These are phyloP conservation scores for Nemapogon koenigi DNA, from an alignment of 2,888 invertebrate genomes.

Conservation along the genomic window DNA sequence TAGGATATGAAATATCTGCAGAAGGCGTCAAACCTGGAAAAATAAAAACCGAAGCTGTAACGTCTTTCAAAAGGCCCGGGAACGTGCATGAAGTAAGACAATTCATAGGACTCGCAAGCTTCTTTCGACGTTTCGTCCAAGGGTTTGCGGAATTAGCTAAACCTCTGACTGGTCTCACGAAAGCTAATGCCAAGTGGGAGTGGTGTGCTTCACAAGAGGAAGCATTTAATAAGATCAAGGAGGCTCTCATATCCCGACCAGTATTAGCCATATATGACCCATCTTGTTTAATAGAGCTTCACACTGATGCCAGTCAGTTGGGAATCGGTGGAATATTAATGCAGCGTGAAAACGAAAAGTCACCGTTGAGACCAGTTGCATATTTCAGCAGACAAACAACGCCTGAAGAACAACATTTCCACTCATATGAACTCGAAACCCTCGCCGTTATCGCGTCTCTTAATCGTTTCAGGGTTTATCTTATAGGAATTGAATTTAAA, in stretches of 20 bases:
- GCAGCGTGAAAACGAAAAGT: slow-evolving; percentile 19
- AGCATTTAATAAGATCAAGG: slow-evolving; percentile 11
- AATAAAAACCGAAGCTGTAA: too few species aligned
- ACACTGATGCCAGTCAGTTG: slow-evolving; percentile 23
- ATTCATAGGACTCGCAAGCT: too few species aligned
- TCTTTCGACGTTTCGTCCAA: too few species aligned
- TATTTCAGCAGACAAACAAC: slow-evolving; percentile 24
- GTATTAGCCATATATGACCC: slow-evolving; percentile 25
- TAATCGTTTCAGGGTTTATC: slow-evolving; percentile 11
- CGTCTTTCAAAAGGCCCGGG: slow-evolving; percentile 12
- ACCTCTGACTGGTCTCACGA: slow-evolving; percentile 15
- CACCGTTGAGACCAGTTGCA: slow-evolving; percentile 17
- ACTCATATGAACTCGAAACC: slow-evolving; percentile 13
- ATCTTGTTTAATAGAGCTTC: slow-evolving; percentile 21
- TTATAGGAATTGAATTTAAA: too few species aligned
- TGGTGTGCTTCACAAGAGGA: slow-evolving; percentile 12
- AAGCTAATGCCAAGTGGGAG: slow-evolving; percentile 14
- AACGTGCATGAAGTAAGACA: slow-evolving; percentile 18
- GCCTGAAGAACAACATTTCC: slow-evolving; percentile 22
- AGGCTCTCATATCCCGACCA: slow-evolving; percentile 13
- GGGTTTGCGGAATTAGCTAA: slow-evolving; percentile 16
- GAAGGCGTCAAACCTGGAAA: slow-evolving; percentile 14
- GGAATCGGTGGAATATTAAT: slow-evolving; percentile 25
- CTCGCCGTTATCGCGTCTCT: slow-evolving; percentile 13
- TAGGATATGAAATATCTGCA: slow-evolving; percentile 17